Evolutionary conservation across 1,140 invertebrate genomes (phyloP).

Genomic region (roundworm (Caenorhabditis elegans)): WBcel235 BX284606.5:4545001-4545500

Average conservation of each 20-base stretch:
- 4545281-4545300: no score
- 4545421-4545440: not conserved
- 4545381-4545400: not conserved
- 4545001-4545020: no score
- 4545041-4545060: no score
- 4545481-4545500: not conserved
- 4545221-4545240: not conserved
- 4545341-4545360: slow-evolving; percentile 21
- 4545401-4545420: not conserved
- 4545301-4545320: no score
- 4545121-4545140: no score
- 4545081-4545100: not conserved
- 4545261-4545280: no score
- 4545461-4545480: not conserved
- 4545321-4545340: slow-evolving; percentile 20
- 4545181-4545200: not conserved
- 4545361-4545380: slow-evolving; percentile 7
- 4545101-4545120: not conserved
- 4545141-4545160: not conserved
- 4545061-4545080: not conserved
- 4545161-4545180: not conserved
- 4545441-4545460: no score
- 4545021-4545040: no score
- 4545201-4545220: not conserved
- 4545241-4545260: no score